Evolutionary conservation across 2,888 invertebrate genomes (phyloP).

Genomic region (Phalera bucephala): DNA sequence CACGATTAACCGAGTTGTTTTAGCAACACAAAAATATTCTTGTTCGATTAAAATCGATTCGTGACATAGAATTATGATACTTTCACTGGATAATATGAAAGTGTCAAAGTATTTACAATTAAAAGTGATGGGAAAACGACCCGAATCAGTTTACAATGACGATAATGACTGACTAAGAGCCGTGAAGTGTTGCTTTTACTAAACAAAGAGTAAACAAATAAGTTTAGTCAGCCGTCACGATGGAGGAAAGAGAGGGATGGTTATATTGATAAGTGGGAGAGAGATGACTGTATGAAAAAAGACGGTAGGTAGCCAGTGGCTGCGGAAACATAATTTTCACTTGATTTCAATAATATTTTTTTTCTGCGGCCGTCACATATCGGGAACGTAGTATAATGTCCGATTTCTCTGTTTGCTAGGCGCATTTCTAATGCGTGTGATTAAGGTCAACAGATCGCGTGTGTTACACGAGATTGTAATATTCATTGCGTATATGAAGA

Average conservation of each 20-base stretch:
- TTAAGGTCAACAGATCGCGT: constrained; percentile 53
- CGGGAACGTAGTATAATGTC: constrained; percentile 33
- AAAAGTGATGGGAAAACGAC: constrained; percentile 26
- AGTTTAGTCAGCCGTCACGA: constrained; percentile 35
- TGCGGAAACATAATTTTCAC: constrained; percentile 44
- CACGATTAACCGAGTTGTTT: constrained; percentile 25
- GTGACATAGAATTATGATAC: constrained; percentile 40
- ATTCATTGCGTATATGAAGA: neutral
- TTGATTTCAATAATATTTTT: constrained; percentile 46
- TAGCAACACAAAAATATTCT: constrained; percentile 21
- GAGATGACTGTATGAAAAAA: constrained; percentile 30
- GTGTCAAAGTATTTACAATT: constrained; percentile 35
- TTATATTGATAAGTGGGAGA: constrained; percentile 22
- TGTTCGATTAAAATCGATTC: constrained; percentile 35
- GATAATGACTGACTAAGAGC: constrained; percentile 33
- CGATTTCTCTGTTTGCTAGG: constrained; percentile 50
- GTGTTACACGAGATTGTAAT: constrained; percentile 2
- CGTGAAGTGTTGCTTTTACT: constrained; percentile 37
- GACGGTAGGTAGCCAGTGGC: constrained; percentile 21
- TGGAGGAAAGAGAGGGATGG: constrained; percentile 14
- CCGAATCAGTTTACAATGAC: constrained; percentile 25
- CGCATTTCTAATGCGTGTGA: constrained; percentile 58
- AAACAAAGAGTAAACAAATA: constrained; percentile 46
- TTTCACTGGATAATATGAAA: constrained; percentile 37
- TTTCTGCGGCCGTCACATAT: constrained; percentile 32